Evolutionary conservation across 2,113 vertebrate genomes (phyloP).

Genomic region (Dicentrarchus labrax): DNA sequence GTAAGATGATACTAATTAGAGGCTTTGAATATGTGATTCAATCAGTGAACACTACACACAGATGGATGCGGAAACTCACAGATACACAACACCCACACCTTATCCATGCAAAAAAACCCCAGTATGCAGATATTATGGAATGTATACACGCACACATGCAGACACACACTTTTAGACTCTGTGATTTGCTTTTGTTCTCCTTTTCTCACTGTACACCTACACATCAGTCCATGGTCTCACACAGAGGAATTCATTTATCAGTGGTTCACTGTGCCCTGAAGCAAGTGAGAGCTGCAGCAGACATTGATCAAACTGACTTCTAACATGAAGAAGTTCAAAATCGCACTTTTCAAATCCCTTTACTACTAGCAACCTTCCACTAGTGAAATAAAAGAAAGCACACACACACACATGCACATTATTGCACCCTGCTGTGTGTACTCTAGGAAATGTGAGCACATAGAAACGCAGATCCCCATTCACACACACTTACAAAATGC

Average conservation of each 20-base stretch:
- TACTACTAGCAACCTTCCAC: slow-evolving; percentile 73
- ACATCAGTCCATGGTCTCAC: slow-evolving; percentile 77
- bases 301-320: slow-evolving; percentile 89
- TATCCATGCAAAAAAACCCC: slow-evolving; percentile 42
- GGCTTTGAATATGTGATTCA: slow-evolving; percentile 73
- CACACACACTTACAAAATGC: slow-evolving; percentile 23
- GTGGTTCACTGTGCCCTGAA: slow-evolving; percentile 81
- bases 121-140: slow-evolving; percentile 50
- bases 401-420: slow-evolving; percentile 14
- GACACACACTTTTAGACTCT: slow-evolving; percentile 52
- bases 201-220: slow-evolving; percentile 76
- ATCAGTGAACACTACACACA: slow-evolving; percentile 53
- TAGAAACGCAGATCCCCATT: slow-evolving; percentile 27
- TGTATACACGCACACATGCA: slow-evolving; percentile 37
- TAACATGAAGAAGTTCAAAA: slow-evolving; percentile 85
- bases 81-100: slow-evolving; percentile 61
- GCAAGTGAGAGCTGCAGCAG: slow-evolving; percentile 82
- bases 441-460: slow-evolving; percentile 36
- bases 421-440: slow-evolving; percentile 37
- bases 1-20: slow-evolving; percentile 77
- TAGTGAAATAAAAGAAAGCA: slow-evolving; percentile 54
- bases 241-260: slow-evolving; percentile 84
- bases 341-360: slow-evolving; percentile 81
- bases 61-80: slow-evolving; percentile 42
- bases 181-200: slow-evolving; percentile 71